Conservation (phyloP, 2,888 invertebrate species). For the Torymus tubicola region DNA sequence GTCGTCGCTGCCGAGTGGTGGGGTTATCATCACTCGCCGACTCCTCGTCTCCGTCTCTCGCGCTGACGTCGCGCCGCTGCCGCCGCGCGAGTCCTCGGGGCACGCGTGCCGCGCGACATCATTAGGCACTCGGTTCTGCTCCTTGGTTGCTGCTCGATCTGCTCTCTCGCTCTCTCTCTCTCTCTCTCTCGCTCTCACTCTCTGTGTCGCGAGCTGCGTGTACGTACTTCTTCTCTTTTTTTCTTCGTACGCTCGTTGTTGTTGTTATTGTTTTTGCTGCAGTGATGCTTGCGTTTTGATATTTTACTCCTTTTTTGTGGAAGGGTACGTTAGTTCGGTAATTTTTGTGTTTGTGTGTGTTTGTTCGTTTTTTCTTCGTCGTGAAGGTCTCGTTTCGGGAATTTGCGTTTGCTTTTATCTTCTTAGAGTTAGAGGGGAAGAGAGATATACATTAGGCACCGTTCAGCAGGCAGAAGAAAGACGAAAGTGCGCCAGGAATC, state of each 20-base stretch:
- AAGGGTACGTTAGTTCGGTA: no score
- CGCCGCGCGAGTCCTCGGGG: background rate
- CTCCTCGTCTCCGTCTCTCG: slow-evolving; percentile 28
- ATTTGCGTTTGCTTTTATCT: slow-evolving; percentile 3
- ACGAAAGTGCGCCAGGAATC: slow-evolving; percentile 29
- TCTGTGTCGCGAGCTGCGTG: no score
- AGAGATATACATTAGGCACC: slow-evolving; percentile 21
- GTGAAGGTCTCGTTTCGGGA: no score
- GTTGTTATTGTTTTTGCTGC: no score
- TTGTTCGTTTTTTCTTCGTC: no score
- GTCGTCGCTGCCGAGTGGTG: no score
- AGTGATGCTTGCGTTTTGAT: no score
- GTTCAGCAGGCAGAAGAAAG: slow-evolving; percentile 4
- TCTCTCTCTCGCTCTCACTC: background rate
- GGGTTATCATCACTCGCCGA: slow-evolving; percentile 45
- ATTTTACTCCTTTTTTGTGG: no score
- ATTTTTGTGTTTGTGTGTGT: no score
- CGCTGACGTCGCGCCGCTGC: slow-evolving; percentile 18
- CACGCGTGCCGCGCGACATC: slow-evolving; percentile 28
- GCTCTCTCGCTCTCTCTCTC: background rate
- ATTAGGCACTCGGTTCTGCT: slow-evolving; percentile 41
- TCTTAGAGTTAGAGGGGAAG: slow-evolving; percentile 4
- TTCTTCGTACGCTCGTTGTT: no score
- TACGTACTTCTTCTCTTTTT: no score
- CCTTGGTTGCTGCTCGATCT: background rate